These are phyloP conservation scores for Psophia crepitans DNA, from an alignment of 2,113 vertebrate genomes.

Conservation along the genomic window DNA sequence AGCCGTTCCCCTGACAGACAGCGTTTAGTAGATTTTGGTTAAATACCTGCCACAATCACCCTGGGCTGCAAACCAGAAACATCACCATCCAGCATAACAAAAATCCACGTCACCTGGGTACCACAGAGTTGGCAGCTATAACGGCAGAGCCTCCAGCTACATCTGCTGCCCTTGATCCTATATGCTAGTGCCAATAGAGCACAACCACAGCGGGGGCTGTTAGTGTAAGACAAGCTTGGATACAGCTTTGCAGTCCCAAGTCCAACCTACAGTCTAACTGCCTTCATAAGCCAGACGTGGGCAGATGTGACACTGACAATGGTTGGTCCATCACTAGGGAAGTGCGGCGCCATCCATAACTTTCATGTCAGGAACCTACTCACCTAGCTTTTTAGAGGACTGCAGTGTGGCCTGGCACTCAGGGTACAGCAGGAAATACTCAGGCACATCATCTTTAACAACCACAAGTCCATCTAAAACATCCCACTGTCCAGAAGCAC, in stretches of 20 bases:
- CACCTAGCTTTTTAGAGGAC: neutral
- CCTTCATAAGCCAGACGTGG: neutral
- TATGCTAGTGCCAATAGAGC: neutral
- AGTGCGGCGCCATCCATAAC: neutral
- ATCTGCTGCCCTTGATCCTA: neutral
- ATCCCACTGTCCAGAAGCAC: neutral
- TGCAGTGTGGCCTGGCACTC: neutral
- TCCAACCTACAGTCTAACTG: neutral
- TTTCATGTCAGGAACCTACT: neutral
- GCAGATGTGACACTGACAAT: neutral
- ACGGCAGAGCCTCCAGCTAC: neutral
- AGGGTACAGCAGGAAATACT: neutral
- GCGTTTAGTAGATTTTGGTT: neutral
- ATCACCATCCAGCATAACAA: neutral
- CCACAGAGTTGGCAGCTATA: neutral
- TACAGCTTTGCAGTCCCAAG: fast-evolving
- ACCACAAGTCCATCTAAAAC: neutral
- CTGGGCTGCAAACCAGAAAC: neutral
- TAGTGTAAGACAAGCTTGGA: neutral
- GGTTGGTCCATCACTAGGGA: neutral
- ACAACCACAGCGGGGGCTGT: neutral
- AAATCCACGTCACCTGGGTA: neutral
- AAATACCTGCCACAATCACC: too few relatives aligned
- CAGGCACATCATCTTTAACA: neutral
- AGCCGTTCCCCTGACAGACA: neutral